Conservation (phyloP, 2,113 vertebrate genomes). For the Pardalotus punctatus region DNA sequence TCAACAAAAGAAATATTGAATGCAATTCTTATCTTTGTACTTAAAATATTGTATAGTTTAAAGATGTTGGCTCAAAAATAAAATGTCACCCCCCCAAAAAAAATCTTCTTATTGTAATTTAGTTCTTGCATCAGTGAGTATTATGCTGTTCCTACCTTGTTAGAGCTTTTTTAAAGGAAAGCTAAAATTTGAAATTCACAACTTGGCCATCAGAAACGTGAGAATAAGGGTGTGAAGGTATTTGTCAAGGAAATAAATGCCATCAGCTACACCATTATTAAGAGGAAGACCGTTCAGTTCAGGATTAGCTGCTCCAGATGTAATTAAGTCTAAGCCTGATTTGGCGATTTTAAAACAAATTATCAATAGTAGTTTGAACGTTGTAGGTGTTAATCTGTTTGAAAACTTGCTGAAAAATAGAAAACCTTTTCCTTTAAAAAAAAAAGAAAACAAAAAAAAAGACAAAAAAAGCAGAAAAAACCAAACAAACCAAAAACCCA, state of each 20-base stretch:
- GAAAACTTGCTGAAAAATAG: not conserved
- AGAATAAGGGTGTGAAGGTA: not conserved
- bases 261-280: not conserved
- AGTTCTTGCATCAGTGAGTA: not conserved
- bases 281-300: not conserved
- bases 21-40: not conserved
- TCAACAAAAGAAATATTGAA: not conserved
- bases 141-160: not conserved
- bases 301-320: not conserved
- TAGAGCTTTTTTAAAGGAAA: not conserved
- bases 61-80: not conserved
- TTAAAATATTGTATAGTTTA: not conserved
- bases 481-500: too few species aligned
- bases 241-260: not conserved
- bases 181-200: conserved; percentile 15
- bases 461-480: too few species aligned
- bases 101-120: not conserved
- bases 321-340: too few species aligned
- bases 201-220: not conserved
- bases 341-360: not conserved
- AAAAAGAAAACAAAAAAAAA: too few species aligned
- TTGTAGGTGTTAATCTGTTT: not conserved
- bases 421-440: not conserved
- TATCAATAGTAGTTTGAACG: not conserved
- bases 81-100: not conserved